These are phyloP conservation scores for Tragelaphus strepsiceros DNA, from an alignment of 2,113 vertebrate genomes.

Conservation along the genomic window DNA sequence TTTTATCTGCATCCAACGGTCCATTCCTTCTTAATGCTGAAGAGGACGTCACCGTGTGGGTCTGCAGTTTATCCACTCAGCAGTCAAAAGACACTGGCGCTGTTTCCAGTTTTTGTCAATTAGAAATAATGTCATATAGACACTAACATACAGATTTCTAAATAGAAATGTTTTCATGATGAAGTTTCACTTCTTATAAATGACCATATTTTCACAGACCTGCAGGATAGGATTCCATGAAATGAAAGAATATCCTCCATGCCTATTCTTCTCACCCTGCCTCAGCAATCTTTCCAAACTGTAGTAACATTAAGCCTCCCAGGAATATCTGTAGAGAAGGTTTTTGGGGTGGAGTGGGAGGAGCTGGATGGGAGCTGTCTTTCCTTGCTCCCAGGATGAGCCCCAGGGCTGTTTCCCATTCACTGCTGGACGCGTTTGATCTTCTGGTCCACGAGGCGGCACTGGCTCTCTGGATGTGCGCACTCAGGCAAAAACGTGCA, in stretches of 20 bases:
- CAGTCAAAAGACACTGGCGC: background rate
- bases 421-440: conserved; percentile 15
- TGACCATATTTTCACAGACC: background rate
- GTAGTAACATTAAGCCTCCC: conserved; percentile 19
- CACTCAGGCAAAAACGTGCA: conserved; percentile 71
- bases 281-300: background rate
- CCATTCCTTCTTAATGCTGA: background rate
- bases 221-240: background rate
- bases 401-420: conserved; percentile 41
- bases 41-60: fast-evolving
- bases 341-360: background rate
- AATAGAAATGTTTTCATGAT: background rate
- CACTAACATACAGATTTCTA: background rate
- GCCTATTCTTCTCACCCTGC: background rate
- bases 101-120: background rate
- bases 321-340: conserved; percentile 25
- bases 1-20: background rate
- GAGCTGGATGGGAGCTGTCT: conserved; percentile 20
- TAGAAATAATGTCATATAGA: background rate
- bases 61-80: background rate
- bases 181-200: background rate
- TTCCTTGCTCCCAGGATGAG: conserved; percentile 20
- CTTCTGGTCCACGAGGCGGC: conserved; percentile 50
- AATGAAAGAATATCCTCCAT: background rate
- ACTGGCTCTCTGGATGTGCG: conserved; percentile 64